Conservation (phyloP, 2,888 invertebrate genomes). For the Laspeyria flexula region DNA sequence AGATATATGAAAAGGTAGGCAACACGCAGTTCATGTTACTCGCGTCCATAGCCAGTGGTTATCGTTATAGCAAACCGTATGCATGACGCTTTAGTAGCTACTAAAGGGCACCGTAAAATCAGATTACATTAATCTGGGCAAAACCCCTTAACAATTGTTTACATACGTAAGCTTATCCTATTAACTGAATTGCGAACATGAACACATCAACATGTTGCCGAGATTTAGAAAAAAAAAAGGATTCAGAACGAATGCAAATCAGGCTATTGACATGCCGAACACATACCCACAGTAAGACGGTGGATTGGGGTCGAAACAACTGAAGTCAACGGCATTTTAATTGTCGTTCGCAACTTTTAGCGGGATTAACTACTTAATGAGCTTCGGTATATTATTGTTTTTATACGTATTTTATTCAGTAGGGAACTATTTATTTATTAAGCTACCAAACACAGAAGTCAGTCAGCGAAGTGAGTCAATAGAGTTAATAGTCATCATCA, state of each 20-base stretch:
- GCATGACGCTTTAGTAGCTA: no score
- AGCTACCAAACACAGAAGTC: no score
- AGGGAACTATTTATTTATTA: no score
- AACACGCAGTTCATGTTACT: no score
- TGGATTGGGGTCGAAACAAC: slow-evolving; percentile 26
- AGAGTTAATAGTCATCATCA: no score
- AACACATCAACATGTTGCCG: neutral
- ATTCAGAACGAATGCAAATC: slow-evolving; percentile 37
- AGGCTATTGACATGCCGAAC: slow-evolving; percentile 37
- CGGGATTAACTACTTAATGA: neutral
- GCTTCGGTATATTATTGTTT: no score
- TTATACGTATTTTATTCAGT: no score
- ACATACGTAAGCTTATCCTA: neutral
- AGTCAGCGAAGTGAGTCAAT: no score
- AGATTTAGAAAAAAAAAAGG: slow-evolving; percentile 13
- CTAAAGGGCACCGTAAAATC: no score
- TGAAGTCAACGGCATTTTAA: slow-evolving; percentile 22
- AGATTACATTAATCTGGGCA: neutral
- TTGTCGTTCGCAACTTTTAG: slow-evolving; percentile 2
- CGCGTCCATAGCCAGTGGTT: no score
- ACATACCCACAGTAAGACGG: slow-evolving; percentile 20
- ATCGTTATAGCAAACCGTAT: no score
- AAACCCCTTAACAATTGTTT: neutral
- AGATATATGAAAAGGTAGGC: no score
- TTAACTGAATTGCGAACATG: neutral